A percentile compares a stretch with the other conserved stretches of the same genome.
Evolutionary conservation across 2,113 vertebrate species (phyloP).

Genomic region (Centropristis striata): DNA sequence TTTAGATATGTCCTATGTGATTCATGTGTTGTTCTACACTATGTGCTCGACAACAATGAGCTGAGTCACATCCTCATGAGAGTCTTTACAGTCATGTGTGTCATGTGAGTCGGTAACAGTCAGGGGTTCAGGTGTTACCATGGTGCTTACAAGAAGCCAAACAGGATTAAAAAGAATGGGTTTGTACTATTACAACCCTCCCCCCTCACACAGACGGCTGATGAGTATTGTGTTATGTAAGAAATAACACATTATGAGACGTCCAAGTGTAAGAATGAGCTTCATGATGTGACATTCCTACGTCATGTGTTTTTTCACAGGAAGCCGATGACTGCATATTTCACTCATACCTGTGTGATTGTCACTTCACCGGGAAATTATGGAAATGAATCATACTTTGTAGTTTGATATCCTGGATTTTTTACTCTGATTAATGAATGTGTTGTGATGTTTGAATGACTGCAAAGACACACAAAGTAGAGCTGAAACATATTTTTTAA

Average conservation of each 20-base stretch:
- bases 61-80: slow-evolving; percentile 35
- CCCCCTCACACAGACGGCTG: background rate
- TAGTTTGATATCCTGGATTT: background rate
- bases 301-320: background rate
- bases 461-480: too few relatives aligned
- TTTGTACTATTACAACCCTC: background rate
- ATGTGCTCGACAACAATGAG: background rate
- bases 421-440: too few relatives aligned
- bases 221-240: background rate
- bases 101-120: background rate
- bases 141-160: background rate
- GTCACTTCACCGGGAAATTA: background rate
- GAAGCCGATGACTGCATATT: background rate
- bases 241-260: background rate
- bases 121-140: slow-evolving; percentile 32
- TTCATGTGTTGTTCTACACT: background rate
- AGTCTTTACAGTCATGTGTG: slow-evolving; percentile 2
- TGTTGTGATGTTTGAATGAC: too few relatives aligned
- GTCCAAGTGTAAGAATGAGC: background rate
- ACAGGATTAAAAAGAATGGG: background rate
- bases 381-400: background rate
- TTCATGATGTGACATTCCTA: background rate
- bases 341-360: too few relatives aligned
- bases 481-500: too few relatives aligned
- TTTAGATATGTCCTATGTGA: background rate